Conservation (phyloP, 1,140 invertebrate genomes). For the Eulimnadia texana region DNA sequence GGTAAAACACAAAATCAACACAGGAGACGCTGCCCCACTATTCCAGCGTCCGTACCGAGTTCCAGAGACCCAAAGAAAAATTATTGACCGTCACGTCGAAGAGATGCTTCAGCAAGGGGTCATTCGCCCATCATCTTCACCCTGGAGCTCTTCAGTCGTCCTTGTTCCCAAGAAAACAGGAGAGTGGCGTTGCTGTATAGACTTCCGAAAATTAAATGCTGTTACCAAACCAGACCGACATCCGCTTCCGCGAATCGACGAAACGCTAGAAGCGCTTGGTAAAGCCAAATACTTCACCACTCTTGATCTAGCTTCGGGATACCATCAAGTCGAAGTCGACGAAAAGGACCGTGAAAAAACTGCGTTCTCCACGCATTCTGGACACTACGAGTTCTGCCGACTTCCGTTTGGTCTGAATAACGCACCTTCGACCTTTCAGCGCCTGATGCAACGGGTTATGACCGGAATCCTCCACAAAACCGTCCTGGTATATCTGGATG, state of each 20-base stretch:
- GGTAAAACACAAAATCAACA: not conserved
- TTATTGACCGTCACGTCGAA: constrained; percentile 17
- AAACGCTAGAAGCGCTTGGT: constrained; percentile 28
- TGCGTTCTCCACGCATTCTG: constrained; percentile 26
- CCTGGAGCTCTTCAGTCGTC: not conserved
- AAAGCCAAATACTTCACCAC: constrained; percentile 26
- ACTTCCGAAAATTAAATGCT: constrained; percentile 28
- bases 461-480: constrained; percentile 17
- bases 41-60: not conserved
- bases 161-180: not conserved
- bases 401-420: constrained; percentile 34
- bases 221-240: constrained; percentile 28
- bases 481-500: constrained; percentile 30
- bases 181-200: constrained; percentile 27
- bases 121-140: not conserved
- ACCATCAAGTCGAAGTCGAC: constrained; percentile 31
- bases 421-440: constrained; percentile 30
- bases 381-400: constrained; percentile 28
- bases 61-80: not conserved
- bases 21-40: not conserved
- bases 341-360: constrained; percentile 29
- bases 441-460: constrained; percentile 26
- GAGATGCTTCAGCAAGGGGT: constrained; percentile 14
- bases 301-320: constrained; percentile 30
- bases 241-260: constrained; percentile 33